Base-by-base conservation (phyloP, 2,797 vertebrate genomes). In the Aratinga solstitialis region DNA sequence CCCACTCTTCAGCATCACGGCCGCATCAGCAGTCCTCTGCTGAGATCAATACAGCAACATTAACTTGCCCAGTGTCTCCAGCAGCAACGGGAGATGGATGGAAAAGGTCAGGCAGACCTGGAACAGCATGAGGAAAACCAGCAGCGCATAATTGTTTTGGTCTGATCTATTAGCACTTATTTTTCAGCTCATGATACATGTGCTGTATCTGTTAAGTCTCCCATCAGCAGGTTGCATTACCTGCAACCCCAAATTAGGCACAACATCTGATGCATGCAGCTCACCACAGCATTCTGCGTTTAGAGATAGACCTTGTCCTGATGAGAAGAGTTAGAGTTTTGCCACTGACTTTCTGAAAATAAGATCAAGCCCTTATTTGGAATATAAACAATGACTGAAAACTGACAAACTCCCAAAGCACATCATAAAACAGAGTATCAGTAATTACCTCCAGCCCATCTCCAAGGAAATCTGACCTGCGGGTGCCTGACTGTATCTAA, bases 201-300 rank as follows among this genome's bases (percentile, higher is more conserved):
- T 63, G 59, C 58, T 18, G 2, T 13, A 10, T 18, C 53, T 34
- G 42, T 38, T n/a, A 34, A 78, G 45, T 53, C 1, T 2, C 47
- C 54, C 62, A 10, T 15, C 72, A 69, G 78, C 61, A 53, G 5
- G 66, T 16, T 24, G 26, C 0, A n/a, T 16, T 18, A 17, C 38
- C 85, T 66, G 19, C 82, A 82, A 16, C 54, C 59, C 65, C 0
- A 1, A n/a, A 10, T 1, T 0, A 3, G 73, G 79, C 51, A 7
- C 4, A 17, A 63, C 1, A 53, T 13, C 32, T 42, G 77, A 75
- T 38, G 24, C 20, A 10, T 7, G 36, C 15, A 22, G 88, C 83
- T 87, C 67, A 5, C 43, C 5, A 5, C 66, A 87, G 71, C 71
- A 14, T 10, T 36, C 83, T 42, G 50, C 68, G 73, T 83, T 89